phyloP scores from a whole-genome alignment of 2,113 vertebrate species.

The Willisornis vidua region DNA sequence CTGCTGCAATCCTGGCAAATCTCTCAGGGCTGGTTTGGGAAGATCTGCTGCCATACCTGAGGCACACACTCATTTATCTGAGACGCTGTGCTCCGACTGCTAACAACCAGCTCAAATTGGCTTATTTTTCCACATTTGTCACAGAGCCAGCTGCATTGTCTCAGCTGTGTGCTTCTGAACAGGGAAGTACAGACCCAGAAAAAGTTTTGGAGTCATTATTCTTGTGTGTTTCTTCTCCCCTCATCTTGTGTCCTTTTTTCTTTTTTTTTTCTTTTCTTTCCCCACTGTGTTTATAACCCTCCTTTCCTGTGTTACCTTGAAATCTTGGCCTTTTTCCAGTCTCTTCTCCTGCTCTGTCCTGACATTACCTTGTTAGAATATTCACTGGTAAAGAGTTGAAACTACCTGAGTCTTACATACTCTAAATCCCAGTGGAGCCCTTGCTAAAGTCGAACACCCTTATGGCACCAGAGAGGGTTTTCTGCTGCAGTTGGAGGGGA shows the following conservation, averaged over 20 bases:
- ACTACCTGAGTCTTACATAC: neutral
- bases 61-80: constrained; percentile 86
- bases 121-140: constrained; percentile 94
- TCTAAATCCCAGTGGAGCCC: neutral
- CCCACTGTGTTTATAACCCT: constrained; percentile 36
- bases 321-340: constrained; percentile 30
- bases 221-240: constrained; percentile 73
- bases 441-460: neutral
- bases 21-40: constrained; percentile 80
- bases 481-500: neutral
- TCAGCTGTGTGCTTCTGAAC: constrained; percentile 83
- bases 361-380: constrained; percentile 38
- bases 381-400: constrained; percentile 14
- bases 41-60: constrained; percentile 86
- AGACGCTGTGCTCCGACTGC: constrained; percentile 76
- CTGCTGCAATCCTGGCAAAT: constrained; percentile 67
- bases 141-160: constrained; percentile 85
- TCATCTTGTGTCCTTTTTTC: neutral
- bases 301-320: constrained; percentile 49
- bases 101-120: constrained; percentile 92
- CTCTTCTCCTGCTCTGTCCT: constrained; percentile 49
- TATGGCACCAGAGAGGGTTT: neutral
- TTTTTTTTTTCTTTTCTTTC: constrained; percentile 37
- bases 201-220: constrained; percentile 85
- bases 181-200: constrained; percentile 79